phyloP scores from a whole-genome alignment of 2,797 vertebrate genomes.

The Pelochelys cantorii region DNA sequence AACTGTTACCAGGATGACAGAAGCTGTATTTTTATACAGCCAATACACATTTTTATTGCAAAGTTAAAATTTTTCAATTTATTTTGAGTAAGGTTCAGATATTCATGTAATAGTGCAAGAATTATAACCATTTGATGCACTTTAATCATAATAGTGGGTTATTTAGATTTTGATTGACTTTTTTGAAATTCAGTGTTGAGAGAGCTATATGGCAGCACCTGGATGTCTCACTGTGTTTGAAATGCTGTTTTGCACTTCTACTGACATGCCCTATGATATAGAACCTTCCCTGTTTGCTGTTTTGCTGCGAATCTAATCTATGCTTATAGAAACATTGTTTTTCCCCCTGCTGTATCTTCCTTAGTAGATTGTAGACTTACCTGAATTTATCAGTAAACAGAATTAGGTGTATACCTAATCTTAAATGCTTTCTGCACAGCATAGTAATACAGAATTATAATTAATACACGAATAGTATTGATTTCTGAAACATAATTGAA shows the following conservation, averaged over 20 bases:
- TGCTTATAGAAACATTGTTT: slow-evolving; percentile 49
- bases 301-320: slow-evolving; percentile 67
- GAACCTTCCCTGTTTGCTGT: slow-evolving; percentile 60
- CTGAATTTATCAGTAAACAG: background rate
- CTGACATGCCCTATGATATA: slow-evolving; percentile 51
- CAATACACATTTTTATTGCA: slow-evolving; percentile 27
- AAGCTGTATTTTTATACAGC: slow-evolving; percentile 15
- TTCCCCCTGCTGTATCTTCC: slow-evolving; percentile 47
- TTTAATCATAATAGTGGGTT: background rate
- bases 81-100: slow-evolving; percentile 18
- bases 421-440: slow-evolving; percentile 7
- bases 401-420: slow-evolving; percentile 23
- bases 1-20: slow-evolving; percentile 60
- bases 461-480: background rate
- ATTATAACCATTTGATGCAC: slow-evolving; percentile 66
- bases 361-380: slow-evolving; percentile 37
- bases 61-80: background rate
- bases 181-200: slow-evolving; percentile 59
- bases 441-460: slow-evolving; percentile 5
- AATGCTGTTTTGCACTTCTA: slow-evolving; percentile 68
- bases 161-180: slow-evolving; percentile 37
- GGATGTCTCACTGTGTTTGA: slow-evolving; percentile 73
- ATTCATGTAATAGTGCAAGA: slow-evolving; percentile 18
- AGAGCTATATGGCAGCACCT: slow-evolving; percentile 77
- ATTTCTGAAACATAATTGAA: slow-evolving; percentile 3